Conservation (phyloP, 2,888 invertebrate genomes). For the Ectropis crepuscularia region DNA sequence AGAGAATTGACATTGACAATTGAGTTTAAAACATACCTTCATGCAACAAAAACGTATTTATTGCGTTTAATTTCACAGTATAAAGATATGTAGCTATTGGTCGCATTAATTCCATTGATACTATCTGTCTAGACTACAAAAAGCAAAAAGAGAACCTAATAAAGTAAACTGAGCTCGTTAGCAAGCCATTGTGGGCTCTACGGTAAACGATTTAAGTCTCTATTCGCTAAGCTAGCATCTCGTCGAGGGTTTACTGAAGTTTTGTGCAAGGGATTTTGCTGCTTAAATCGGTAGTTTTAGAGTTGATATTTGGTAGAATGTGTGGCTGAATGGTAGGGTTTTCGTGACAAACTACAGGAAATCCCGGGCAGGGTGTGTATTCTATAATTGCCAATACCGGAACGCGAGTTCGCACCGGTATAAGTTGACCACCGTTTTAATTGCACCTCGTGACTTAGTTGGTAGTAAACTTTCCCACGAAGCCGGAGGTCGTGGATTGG, state of each 20-base stretch:
- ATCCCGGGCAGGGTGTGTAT: slow-evolving; percentile 42
- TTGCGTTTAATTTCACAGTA: slow-evolving; percentile 10
- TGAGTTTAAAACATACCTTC: background rate
- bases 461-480: no score
- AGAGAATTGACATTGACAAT: background rate
- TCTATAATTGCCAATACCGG: no score
- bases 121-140: slow-evolving; percentile 36
- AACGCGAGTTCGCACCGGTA: no score
- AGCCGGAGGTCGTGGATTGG: no score
- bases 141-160: slow-evolving; percentile 27
- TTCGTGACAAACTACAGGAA: slow-evolving; percentile 60
- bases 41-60: slow-evolving; percentile 16
- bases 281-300: slow-evolving; percentile 32
- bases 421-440: no score
- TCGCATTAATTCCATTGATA: slow-evolving; percentile 34
- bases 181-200: slow-evolving; percentile 18
- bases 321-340: slow-evolving; percentile 42
- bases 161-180: slow-evolving; percentile 17
- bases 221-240: slow-evolving; percentile 21
- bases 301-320: slow-evolving; percentile 38
- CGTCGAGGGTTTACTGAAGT: slow-evolving; percentile 7
- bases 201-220: slow-evolving; percentile 17
- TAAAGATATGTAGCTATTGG: slow-evolving; percentile 8
- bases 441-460: no score
- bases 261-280: slow-evolving; percentile 29